Evolutionary conservation across 2,113 vertebrate species (phyloP).

Genomic region (Brachyhypopomus occidentalis): DNA sequence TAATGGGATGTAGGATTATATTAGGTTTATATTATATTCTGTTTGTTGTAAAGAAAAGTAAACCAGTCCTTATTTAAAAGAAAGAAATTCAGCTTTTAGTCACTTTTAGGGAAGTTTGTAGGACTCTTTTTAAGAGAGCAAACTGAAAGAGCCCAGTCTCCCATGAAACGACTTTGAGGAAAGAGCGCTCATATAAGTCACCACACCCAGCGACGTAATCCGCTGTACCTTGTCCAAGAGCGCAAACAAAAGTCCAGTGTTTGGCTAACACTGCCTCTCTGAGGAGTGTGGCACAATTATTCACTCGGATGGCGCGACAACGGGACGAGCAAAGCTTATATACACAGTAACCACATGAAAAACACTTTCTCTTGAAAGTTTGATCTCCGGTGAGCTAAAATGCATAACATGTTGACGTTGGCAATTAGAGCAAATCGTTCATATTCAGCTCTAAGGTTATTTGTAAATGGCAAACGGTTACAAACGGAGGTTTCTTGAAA

Average conservation of each 20-base stretch:
- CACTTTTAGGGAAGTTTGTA: not conserved
- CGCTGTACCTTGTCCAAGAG: constrained; percentile 65
- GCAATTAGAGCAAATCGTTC: too few relatives aligned
- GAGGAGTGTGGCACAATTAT: constrained; percentile 6
- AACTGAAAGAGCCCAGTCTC: constrained; percentile 32
- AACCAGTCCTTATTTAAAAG: too few relatives aligned
- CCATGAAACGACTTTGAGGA: constrained; percentile 49
- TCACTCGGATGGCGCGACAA: constrained; percentile 19
- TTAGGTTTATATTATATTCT: too few relatives aligned
- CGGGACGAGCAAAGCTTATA: not conserved
- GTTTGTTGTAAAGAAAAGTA: not conserved
- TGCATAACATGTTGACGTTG: too few relatives aligned
- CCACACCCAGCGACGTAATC: constrained; percentile 79
- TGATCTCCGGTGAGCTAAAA: not conserved
- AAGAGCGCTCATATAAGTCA: constrained; percentile 75
- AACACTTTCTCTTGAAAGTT: not conserved
- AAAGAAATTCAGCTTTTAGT: not conserved
- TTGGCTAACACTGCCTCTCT: too few relatives aligned
- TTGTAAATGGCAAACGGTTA: not conserved
- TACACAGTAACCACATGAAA: not conserved
- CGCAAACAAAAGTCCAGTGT: constrained; percentile 55
- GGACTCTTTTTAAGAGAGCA: constrained; percentile 1
- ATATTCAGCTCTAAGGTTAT: not conserved
- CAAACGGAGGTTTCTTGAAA: not conserved
- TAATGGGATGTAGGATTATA: not conserved